Evolutionary conservation across 2,113 vertebrate genomes (phyloP).

Genomic region (Syngnathus floridae): DNA sequence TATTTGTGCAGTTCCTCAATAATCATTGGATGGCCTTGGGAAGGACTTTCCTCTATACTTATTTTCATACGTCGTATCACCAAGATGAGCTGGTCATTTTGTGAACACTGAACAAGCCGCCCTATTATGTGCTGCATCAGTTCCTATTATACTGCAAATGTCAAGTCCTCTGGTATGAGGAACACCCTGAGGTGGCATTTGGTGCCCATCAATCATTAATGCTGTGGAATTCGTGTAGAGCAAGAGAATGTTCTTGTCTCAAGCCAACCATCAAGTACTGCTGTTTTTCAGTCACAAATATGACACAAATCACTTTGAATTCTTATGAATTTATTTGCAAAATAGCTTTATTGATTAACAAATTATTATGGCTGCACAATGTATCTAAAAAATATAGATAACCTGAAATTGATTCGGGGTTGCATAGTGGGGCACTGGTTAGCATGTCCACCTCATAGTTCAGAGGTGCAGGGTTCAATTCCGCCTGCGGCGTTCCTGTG

Average conservation of each 20-base stretch:
- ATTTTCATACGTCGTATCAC: neutral
- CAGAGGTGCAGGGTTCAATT: too few relatives aligned
- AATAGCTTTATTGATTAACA: neutral
- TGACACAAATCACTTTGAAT: neutral
- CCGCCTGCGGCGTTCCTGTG: too few relatives aligned
- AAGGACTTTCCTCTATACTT: neutral
- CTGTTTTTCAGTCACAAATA: neutral
- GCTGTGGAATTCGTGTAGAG: slow-evolving; percentile 19
- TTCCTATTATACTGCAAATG: slow-evolving; percentile 31
- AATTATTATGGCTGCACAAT: too few relatives aligned
- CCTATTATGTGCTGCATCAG: slow-evolving; percentile 22
- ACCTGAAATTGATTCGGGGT: too few relatives aligned
- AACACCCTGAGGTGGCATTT: slow-evolving; percentile 48
- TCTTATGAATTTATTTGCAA: slow-evolving; percentile 1
- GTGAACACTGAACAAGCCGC: slow-evolving; percentile 3
- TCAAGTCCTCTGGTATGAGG: slow-evolving; percentile 32
- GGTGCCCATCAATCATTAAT: slow-evolving; percentile 34
- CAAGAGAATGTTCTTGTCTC: slow-evolving; percentile 13
- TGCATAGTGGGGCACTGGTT: too few relatives aligned
- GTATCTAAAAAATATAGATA: too few relatives aligned
- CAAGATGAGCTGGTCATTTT: neutral
- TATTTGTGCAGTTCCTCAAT: neutral
- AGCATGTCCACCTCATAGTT: too few relatives aligned
- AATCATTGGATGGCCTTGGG: neutral
- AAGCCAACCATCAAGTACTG: slow-evolving; percentile 2